A percentile compares a stretch with the other conserved stretches of the same genome.
These are phyloP conservation scores for Meteorus colon DNA, from an alignment of 2,888 invertebrate species.

Conservation along the genomic window DNA sequence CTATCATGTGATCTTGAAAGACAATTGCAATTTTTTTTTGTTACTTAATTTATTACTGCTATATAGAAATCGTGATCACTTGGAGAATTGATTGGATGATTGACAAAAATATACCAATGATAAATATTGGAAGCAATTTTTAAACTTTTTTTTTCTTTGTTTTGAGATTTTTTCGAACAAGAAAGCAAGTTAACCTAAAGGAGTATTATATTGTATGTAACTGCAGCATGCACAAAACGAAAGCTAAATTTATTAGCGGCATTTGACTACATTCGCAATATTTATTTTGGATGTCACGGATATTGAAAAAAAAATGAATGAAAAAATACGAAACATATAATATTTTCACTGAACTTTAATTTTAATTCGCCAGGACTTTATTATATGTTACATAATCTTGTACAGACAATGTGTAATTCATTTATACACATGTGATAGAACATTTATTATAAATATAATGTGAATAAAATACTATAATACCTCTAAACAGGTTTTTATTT, in stretches of 20 bases:
- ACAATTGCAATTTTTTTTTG: background rate
- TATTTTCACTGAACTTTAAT: background rate
- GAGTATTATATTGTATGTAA: background rate
- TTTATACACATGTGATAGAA: conserved; percentile 60
- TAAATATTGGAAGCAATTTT: background rate
- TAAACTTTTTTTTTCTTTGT: background rate
- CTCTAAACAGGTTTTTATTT: conserved; percentile 49
- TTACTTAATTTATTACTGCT: background rate
- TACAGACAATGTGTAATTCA: conserved; percentile 62
- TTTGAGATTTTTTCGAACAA: background rate
- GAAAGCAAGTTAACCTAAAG: background rate
- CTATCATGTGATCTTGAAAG: background rate
- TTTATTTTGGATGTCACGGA: background rate
- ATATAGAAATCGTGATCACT: background rate
- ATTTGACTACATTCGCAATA: background rate
- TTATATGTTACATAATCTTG: conserved; percentile 57
- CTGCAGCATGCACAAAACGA: conserved; percentile 17
- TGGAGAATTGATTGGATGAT: background rate
- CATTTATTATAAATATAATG: conserved; percentile 63
- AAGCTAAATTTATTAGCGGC: conserved; percentile 6
- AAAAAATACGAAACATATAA: conserved; percentile 1
- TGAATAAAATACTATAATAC: conserved; percentile 64
- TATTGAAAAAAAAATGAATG: background rate
- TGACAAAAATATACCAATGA: background rate
- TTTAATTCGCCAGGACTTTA: conserved; percentile 46